Evolutionary conservation across 2,888 invertebrate species (phyloP), one percentile per base, ranked within the genome.

Genomic region (Oligia strigilis): DNA sequence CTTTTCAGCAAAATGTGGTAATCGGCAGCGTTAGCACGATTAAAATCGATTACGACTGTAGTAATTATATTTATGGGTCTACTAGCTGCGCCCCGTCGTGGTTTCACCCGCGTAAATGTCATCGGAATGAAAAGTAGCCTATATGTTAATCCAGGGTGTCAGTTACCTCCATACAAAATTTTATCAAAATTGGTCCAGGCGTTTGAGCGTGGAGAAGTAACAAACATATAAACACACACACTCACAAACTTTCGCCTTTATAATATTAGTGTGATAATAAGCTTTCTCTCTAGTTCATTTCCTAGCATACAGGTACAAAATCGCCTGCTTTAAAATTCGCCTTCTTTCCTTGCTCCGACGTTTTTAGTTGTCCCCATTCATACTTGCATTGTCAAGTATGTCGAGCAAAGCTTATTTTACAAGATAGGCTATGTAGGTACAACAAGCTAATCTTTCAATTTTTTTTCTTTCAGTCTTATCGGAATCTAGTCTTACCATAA

Each of bases 401-500:
- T 4, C 58, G 3, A 43, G n/a, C n/a, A n/a, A 5, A 29, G 13
- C 43, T 11, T 46, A 43, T 1, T 17, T 60, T n/a, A 58, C 29
- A 36, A 64, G 9, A 9, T 64, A 36, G 17, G 64, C 3, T 29
- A 14, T 62, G 29, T 5, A 49, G 49, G 14, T 49, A 64, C 36
- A 64, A 64, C 36, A 36, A 36, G 8, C 8, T 36, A 17, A 29
- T 62, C 60, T 14, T 29, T n/a, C 14, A 14, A 36, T n/a, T 43
- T 62, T n/a, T 13, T 23, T 17, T 72, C 17, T n/a, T 43, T 43
- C 43, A 43, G 60, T 19, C 4, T 19, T 43, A 62, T 43, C n/a
- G 17, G 0, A 40, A 14, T 62, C 29, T 62, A 62, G 62, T 76
- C 93, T 91, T 71, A 98, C 97, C 98, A 99, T 99, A 93, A 99